A percentile compares a stretch with the other conserved stretches of the same genome.
Evolutionary conservation across 2,888 invertebrate species (phyloP).

Genomic region (Cheiracanthium punctorium): DNA sequence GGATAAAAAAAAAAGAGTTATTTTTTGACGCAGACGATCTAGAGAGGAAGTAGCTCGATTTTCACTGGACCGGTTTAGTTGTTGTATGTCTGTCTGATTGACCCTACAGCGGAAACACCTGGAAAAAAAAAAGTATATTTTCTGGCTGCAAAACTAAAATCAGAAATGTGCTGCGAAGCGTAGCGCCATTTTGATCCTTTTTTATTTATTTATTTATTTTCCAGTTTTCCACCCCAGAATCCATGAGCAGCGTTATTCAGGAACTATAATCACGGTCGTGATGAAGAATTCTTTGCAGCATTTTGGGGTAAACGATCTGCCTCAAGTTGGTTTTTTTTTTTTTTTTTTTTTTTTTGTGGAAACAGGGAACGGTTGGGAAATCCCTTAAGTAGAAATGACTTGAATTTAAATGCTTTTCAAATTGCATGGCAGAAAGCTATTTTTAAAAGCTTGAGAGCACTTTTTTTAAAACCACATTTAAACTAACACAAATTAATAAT

Average conservation of each 20-base stretch:
- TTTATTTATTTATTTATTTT: background rate
- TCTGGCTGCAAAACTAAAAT: slow-evolving; percentile 26
- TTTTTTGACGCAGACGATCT: slow-evolving; percentile 30
- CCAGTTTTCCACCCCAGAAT: background rate
- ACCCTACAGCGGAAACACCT: slow-evolving; percentile 46
- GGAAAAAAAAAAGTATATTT: slow-evolving; percentile 27
- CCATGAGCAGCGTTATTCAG: background rate
- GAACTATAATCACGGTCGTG: background rate
- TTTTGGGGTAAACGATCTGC: background rate
- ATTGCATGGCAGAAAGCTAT: no score
- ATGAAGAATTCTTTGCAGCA: background rate
- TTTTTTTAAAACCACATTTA: no score
- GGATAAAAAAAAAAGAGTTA: slow-evolving; percentile 6
- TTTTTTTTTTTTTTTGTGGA: no score
- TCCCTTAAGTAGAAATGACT: no score
- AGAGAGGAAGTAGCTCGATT: slow-evolving; percentile 47
- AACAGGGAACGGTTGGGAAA: no score
- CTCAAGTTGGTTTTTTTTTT: no score
- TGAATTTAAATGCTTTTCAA: no score
- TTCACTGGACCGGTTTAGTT: slow-evolving; percentile 29
- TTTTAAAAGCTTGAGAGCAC: no score
- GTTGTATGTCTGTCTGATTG: slow-evolving; percentile 50
- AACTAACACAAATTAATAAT: no score
- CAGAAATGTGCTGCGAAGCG: slow-evolving; percentile 41
- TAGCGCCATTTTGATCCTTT: slow-evolving; percentile 22